Evolutionary conservation across 2,797 vertebrate species (phyloP).

Genomic region (Lates japonicus): DNA sequence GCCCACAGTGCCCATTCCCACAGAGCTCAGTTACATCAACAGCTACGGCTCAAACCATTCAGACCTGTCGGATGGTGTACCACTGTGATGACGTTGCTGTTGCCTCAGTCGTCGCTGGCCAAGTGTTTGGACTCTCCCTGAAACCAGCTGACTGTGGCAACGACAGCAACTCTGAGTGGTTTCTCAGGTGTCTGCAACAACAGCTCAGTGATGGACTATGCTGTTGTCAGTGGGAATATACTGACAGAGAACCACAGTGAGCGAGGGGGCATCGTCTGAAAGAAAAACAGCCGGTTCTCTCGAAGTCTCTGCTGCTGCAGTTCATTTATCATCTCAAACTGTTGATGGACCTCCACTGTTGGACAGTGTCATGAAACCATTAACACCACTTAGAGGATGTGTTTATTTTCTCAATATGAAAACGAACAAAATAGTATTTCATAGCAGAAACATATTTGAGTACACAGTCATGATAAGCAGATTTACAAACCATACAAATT

Average conservation of each 20-base stretch:
- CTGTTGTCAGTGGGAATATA: constrained; percentile 30
- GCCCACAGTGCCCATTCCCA: constrained; percentile 58
- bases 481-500: constrained; percentile 17
- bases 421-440: constrained; percentile 22
- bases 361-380: constrained; percentile 9
- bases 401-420: constrained; percentile 40
- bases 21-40: constrained; percentile 81
- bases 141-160: constrained; percentile 20
- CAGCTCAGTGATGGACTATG: constrained; percentile 13
- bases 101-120: constrained; percentile 19
- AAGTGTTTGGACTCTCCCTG: constrained; percentile 23
- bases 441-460: constrained; percentile 12
- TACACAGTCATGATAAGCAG: constrained; percentile 2
- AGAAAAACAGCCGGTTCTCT: constrained; percentile 14
- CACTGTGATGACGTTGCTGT: constrained; percentile 74
- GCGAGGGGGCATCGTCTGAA: not conserved
- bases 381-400: constrained; percentile 25
- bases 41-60: constrained; percentile 86
- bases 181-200: constrained; percentile 37
- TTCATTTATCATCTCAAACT: constrained; percentile 35
- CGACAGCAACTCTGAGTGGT: constrained; percentile 15
- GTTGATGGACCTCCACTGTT: constrained; percentile 29
- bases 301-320: not conserved
- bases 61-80: constrained; percentile 87
- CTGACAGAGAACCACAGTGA: constrained; percentile 16